Conservation (phyloP, 2,797 vertebrate species). For the Mergus octosetaceus region DNA sequence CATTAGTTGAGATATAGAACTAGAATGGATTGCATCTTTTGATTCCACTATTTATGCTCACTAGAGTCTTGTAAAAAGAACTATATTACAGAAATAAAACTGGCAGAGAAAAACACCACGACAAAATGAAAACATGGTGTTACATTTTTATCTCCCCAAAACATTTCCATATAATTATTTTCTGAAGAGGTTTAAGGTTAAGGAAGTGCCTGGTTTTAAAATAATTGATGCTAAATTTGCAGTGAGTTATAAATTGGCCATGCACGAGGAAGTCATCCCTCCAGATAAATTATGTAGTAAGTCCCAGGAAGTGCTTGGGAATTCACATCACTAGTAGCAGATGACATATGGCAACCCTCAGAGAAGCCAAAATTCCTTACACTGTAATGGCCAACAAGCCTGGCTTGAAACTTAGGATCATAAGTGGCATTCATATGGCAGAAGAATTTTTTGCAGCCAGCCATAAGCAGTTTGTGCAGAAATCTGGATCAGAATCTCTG, state of each 20-base stretch:
- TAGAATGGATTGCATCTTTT: neutral
- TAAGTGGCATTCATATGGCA: neutral
- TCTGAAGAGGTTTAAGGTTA: neutral
- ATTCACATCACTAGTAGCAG: neutral
- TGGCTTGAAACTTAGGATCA: neutral
- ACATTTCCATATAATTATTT: neutral
- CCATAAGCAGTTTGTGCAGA: neutral
- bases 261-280: neutral
- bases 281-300: neutral
- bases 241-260: neutral
- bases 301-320: neutral
- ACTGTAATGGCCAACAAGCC: fast-evolving
- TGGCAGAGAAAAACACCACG: neutral
- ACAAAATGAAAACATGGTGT: neutral
- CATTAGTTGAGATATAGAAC: neutral
- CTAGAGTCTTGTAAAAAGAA: neutral
- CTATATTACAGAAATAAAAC: neutral
- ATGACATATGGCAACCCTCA: neutral
- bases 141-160: neutral
- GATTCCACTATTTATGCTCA: neutral
- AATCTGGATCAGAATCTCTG: neutral
- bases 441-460: neutral
- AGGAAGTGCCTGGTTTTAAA: neutral
- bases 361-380: neutral
- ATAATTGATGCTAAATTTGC: neutral